A percentile compares a stretch with the other conserved stretches of the same genome.
These are phyloP conservation scores for Bhutanitis thaidina DNA, from an alignment of 2,888 invertebrate genomes.

Conservation along the genomic window DNA sequence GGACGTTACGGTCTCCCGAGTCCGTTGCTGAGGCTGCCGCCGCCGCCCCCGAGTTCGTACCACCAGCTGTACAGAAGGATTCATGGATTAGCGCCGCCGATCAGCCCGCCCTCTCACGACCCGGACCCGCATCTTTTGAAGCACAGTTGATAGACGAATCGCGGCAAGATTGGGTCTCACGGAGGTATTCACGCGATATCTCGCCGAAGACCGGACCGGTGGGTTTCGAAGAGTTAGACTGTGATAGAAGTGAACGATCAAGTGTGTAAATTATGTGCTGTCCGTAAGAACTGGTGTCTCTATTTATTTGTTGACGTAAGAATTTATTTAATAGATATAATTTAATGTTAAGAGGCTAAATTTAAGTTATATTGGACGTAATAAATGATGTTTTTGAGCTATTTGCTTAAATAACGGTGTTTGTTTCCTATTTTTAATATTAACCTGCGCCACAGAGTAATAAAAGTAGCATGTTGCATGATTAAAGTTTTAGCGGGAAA, in stretches of 20 bases:
- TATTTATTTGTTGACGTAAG: slow-evolving; percentile 75
- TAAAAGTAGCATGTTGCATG: too few species aligned
- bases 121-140: slow-evolving; percentile 70
- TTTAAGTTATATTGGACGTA: slow-evolving; percentile 60
- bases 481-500: too few species aligned
- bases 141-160: slow-evolving; percentile 70
- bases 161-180: slow-evolving; percentile 9
- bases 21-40: slow-evolving; percentile 70
- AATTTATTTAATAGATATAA: slow-evolving; percentile 60
- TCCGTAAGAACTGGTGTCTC: slow-evolving; percentile 52
- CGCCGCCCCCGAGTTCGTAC: slow-evolving; percentile 66
- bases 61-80: slow-evolving; percentile 68
- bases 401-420: slow-evolving; percentile 26
- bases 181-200: slow-evolving; percentile 27
- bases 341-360: slow-evolving; percentile 62
- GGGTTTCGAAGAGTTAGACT: slow-evolving; percentile 40
- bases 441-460: too few species aligned
- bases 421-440: slow-evolving; percentile 17
- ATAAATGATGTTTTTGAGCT: slow-evolving; percentile 50
- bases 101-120: slow-evolving; percentile 50
- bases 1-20: slow-evolving; percentile 78
- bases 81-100: slow-evolving; percentile 58
- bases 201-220: slow-evolving; percentile 21
- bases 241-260: slow-evolving; percentile 51
- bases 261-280: slow-evolving; percentile 24